Evolutionary conservation across 2,797 vertebrate genomes (phyloP).

Genomic region (Acanthiza pusilla): DNA sequence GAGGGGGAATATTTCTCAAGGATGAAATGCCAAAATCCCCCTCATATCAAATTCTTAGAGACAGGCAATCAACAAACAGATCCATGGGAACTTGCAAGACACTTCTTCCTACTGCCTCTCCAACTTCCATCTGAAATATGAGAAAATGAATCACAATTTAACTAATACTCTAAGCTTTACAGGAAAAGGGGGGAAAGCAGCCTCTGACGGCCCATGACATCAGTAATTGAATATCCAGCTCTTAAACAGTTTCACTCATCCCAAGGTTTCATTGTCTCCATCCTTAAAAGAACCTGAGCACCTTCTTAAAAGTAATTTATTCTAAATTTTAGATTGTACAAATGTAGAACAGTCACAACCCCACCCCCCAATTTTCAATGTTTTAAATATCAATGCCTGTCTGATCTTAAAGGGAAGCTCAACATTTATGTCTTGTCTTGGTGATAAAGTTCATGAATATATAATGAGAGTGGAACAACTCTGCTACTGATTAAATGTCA

Average conservation of each 20-base stretch:
- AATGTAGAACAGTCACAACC: background rate
- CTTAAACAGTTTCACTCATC: background rate
- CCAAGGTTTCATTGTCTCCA: background rate
- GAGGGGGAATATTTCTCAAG: background rate
- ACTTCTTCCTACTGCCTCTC: background rate
- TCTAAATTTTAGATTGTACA: background rate
- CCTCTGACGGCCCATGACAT: background rate
- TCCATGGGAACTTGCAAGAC: background rate
- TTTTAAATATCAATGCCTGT: conserved; percentile 8
- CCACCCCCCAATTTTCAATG: background rate
- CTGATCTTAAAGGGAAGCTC: conserved; percentile 37
- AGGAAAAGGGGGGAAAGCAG: background rate
- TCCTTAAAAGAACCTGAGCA: background rate
- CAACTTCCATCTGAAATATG: background rate
- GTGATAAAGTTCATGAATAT: conserved; percentile 64
- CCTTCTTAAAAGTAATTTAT: background rate
- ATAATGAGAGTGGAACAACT: conserved; percentile 56
- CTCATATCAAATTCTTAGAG: background rate
- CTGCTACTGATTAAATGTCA: conserved; percentile 64
- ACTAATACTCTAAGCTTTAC: background rate
- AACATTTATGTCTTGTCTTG: conserved; percentile 55
- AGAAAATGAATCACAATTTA: background rate
- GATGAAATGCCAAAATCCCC: background rate
- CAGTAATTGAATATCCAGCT: background rate
- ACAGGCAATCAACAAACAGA: background rate